phyloP scores from a whole-genome alignment of 2,797 vertebrate species.

The Eulemur albifrons region DNA sequence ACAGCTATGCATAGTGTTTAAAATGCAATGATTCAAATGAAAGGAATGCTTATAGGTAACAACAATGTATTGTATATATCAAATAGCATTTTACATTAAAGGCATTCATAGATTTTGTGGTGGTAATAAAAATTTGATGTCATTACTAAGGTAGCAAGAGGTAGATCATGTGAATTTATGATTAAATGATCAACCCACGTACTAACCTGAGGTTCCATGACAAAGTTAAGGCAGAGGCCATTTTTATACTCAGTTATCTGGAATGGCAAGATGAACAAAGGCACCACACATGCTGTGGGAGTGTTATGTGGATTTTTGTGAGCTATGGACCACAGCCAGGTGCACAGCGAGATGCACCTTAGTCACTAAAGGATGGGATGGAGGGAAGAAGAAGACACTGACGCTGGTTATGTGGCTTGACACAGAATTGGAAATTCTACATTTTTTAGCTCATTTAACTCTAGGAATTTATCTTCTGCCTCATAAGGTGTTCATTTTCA shows the following conservation, averaged over 20 bases:
- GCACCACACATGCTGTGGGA: not conserved
- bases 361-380: not conserved
- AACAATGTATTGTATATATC: too few species aligned
- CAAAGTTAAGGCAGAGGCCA: not conserved
- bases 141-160: not conserved
- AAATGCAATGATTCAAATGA: not conserved
- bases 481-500: not conserved
- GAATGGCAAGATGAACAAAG: not conserved
- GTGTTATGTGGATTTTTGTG: rapidly evolving
- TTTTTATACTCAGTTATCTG: not conserved
- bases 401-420: not conserved
- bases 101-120: not conserved
- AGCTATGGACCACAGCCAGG: not conserved
- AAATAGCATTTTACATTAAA: not conserved
- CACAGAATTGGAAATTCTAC: not conserved
- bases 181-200: not conserved
- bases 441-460: not conserved
- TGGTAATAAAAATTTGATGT: not conserved
- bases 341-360: too few species aligned
- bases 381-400: not conserved
- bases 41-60: not conserved
- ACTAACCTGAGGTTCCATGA: not conserved
- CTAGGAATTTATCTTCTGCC: not conserved
- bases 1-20: not conserved
- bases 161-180: not conserved